Evolutionary conservation across 23 tunicate species (phyloP), one percentile per base, ranked within the genome.

Genomic region (Trididemnum miniatum): DNA sequence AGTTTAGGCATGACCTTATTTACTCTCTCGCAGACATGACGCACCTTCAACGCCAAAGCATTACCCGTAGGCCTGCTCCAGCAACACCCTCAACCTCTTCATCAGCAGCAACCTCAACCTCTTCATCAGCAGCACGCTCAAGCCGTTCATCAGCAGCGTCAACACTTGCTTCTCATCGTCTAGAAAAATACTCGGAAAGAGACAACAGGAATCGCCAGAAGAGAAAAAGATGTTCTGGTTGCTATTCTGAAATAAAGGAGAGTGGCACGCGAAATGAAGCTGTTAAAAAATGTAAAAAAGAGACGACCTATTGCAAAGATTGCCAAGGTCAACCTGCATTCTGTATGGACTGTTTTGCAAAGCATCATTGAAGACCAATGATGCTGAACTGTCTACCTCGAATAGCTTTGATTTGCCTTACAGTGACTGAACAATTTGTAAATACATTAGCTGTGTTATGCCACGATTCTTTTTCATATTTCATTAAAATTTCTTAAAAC

Each of bases 101-200:
- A 3, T 26, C 15, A 62, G 25, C 5, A 26, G n/a, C 29, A 26
- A 26, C 5, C 26, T 5, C 67, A 62, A 62, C 25, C 26, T 3
- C 67, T 62, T 4, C 25, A 3, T 62, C 28, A 22, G 67, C 5
- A 3, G 23, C 67, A 18, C 67, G 26, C 25, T 3, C 67, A 18
- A 62, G 67, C 23, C 67, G 67, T 62, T 62, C 67, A n/a, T n/a
- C n/a, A n/a, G n/a, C n/a, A n/a, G n/a, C n/a, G n/a, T n/a, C n/a
- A n/a, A n/a, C n/a, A n/a, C n/a, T n/a, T 62, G 67, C 26, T 26
- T 62, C 67, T 26, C 67, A 62, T 62, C 26, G 29, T 26, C 67
- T 62, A 24, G 67, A 62, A n/a, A 62, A 62, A 62, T 62, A 20
- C 67, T 12, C 67, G 15, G 67, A 62, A n/a, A 62, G 67, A 62